These are phyloP conservation scores for Protaetia brevitarsis DNA, from an alignment of 1,140 invertebrate genomes.

Conservation along the genomic window DNA sequence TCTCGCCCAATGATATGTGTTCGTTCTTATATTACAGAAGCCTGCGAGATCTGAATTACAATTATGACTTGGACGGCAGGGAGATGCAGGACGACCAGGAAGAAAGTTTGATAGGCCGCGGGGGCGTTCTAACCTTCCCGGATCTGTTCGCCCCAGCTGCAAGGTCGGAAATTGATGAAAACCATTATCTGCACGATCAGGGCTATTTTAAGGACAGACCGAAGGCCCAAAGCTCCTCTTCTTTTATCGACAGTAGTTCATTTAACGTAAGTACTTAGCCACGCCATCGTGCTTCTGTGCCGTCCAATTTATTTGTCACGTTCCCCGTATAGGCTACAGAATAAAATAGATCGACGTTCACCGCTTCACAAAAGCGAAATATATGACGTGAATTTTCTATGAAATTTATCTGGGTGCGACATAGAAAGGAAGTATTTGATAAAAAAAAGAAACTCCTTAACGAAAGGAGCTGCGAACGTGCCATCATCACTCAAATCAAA, in stretches of 20 bases:
- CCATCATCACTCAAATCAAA: no score
- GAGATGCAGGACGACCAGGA: conserved; percentile 24
- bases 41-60: conserved; percentile 33
- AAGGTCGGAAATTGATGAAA: conserved; percentile 29
- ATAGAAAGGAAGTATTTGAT: no score
- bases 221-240: conserved; percentile 29
- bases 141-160: conserved; percentile 46
- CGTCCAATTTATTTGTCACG: background rate
- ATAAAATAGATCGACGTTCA: no score
- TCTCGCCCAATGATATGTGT: background rate
- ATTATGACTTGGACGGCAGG: conserved; percentile 31
- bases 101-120: conserved; percentile 27
- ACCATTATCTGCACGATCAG: conserved; percentile 26
- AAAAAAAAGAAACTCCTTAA: no score
- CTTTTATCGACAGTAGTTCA: conserved; percentile 37
- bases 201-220: conserved; percentile 23
- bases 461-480: no score
- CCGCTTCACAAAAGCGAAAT: no score
- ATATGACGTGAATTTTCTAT: no score
- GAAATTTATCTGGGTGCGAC: no score
- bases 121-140: conserved; percentile 46
- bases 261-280: conserved; percentile 37
- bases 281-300: background rate
- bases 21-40: conserved; percentile 23
- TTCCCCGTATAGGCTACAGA: no score